These are phyloP conservation scores for Mustela lutreola DNA, from an alignment of 2,113 vertebrate genomes.

Conservation along the genomic window DNA sequence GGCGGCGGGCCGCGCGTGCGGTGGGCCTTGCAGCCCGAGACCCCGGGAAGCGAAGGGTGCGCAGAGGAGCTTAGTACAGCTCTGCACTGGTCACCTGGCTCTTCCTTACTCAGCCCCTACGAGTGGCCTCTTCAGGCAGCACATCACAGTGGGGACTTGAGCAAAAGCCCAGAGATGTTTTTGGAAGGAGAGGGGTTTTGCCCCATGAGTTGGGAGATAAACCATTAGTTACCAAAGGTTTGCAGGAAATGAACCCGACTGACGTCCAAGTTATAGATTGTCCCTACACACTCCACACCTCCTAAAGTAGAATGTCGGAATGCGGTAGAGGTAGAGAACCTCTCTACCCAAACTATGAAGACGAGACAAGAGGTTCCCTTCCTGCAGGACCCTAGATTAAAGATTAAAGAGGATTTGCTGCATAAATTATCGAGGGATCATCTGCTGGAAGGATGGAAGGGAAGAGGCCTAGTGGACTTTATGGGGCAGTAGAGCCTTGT, in stretches of 20 bases:
- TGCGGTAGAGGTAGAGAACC: too few species aligned
- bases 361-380: constrained; percentile 26
- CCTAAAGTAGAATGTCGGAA: neutral
- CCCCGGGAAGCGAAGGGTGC: neutral
- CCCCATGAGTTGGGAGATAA: neutral
- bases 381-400: constrained; percentile 61
- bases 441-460: constrained; percentile 21
- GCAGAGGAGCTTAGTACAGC: neutral
- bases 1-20: neutral
- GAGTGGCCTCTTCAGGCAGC: neutral
- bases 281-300: neutral
- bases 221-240: neutral
- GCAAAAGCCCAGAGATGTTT: neutral
- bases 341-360: constrained; percentile 27
- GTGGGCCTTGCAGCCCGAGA: neutral
- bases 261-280: neutral
- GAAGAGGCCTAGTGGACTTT: neutral
- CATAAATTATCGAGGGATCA: constrained; percentile 61
- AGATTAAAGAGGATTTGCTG: constrained; percentile 73
- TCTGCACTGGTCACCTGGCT: neutral
- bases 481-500: neutral
- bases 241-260: neutral
- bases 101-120: neutral
- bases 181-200: constrained; percentile 9
- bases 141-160: neutral